Evolutionary conservation across 2,888 invertebrate genomes (phyloP).

Genomic region (Erynnis tages): DNA sequence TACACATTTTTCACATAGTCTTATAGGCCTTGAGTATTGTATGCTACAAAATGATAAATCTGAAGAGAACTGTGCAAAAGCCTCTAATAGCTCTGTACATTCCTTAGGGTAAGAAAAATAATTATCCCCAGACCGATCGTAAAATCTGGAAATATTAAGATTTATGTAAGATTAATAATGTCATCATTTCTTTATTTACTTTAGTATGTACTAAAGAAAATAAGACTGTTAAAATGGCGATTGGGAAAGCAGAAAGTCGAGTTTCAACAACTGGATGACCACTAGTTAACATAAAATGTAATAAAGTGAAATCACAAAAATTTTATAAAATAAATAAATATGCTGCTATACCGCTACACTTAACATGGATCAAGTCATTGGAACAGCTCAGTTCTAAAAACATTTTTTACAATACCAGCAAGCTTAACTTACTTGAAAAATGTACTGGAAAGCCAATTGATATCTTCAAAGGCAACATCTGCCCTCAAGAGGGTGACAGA

Average conservation of each 20-base stretch:
- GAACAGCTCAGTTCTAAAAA: too few relatives aligned
- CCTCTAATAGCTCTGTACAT: slow-evolving; percentile 54
- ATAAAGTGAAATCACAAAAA: too few relatives aligned
- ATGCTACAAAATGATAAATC: slow-evolving; percentile 83
- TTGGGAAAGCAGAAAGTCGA: too few relatives aligned
- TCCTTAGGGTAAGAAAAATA: slow-evolving; percentile 18
- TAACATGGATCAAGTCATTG: too few relatives aligned
- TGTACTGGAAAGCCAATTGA: slow-evolving; percentile 5
- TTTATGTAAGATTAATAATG: too few relatives aligned
- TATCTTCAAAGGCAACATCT: slow-evolving; percentile 17
- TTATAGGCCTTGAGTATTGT: slow-evolving; percentile 82
- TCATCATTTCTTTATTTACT: too few relatives aligned
- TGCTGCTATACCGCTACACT: too few relatives aligned
- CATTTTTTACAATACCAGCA: neutral
- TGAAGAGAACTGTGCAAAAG: slow-evolving; percentile 79
- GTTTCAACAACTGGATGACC: too few relatives aligned
- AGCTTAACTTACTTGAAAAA: slow-evolving; percentile 27
- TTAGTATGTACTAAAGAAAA: too few relatives aligned
- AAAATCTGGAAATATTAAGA: neutral
- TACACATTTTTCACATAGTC: slow-evolving; percentile 82
- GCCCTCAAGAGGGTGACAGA: slow-evolving; percentile 27
- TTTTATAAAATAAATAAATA: too few relatives aligned
- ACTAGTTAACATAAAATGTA: too few relatives aligned
- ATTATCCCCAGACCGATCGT: neutral
- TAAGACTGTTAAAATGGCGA: too few relatives aligned